These are phyloP conservation scores for Gouania willdenowi DNA, from an alignment of 2,797 vertebrate genomes.

Conservation along the genomic window DNA sequence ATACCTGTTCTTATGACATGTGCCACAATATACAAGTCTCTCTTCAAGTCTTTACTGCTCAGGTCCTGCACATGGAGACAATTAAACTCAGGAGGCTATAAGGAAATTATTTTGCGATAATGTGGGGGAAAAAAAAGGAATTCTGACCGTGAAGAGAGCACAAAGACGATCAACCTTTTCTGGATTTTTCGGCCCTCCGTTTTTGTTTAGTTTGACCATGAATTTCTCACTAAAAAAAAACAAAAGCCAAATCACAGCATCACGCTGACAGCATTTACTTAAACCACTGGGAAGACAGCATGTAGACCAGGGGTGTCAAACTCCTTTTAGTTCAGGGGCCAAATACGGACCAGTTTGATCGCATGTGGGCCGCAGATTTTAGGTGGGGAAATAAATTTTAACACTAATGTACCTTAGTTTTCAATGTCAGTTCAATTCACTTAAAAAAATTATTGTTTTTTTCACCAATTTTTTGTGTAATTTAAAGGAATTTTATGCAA, in stretches of 20 bases:
- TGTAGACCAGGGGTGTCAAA: too few relatives aligned
- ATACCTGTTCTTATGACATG: constrained; percentile 98
- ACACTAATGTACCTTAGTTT: too few relatives aligned
- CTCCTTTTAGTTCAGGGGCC: too few relatives aligned
- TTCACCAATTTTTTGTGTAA: too few relatives aligned
- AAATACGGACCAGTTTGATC: too few relatives aligned
- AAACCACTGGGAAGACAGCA: too few relatives aligned
- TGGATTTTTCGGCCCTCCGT: constrained; percentile 94
- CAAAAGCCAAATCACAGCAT: too few relatives aligned
- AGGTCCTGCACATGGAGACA: constrained; percentile 80
- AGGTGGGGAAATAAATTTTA: too few relatives aligned
- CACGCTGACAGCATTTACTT: constrained; percentile 13
- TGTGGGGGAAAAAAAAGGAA: not conserved
- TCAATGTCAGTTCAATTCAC: too few relatives aligned
- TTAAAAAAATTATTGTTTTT: too few relatives aligned
- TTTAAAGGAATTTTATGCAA: too few relatives aligned
- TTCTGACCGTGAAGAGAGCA: constrained; percentile 91
- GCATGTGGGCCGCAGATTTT: too few relatives aligned
- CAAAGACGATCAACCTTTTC: constrained; percentile 97
- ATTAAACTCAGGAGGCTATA: not conserved
- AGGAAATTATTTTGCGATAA: not conserved
- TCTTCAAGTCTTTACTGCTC: constrained; percentile 98
- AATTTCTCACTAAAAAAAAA: constrained; percentile 98
- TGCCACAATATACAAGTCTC: constrained; percentile 95
- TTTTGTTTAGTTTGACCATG: constrained; percentile 98